Conservation (phyloP, 2,888 invertebrate genomes). For the Prosapia bicincta region DNA sequence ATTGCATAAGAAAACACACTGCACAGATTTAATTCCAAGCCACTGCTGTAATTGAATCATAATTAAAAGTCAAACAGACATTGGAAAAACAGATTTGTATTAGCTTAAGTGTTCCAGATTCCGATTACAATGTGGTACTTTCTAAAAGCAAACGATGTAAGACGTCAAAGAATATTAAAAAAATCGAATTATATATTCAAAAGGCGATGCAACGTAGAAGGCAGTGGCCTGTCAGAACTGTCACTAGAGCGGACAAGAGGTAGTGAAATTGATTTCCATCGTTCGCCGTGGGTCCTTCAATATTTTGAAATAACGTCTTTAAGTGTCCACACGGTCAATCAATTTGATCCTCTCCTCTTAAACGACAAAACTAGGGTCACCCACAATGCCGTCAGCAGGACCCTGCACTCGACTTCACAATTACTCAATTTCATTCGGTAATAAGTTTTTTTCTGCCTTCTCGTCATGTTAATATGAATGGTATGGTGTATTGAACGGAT, state of each 20-base stretch:
- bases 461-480: too few species aligned
- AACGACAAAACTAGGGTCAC: not conserved
- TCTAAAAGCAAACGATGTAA: not conserved
- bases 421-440: not conserved
- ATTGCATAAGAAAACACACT: too few species aligned
- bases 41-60: too few species aligned
- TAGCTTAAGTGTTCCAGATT: not conserved
- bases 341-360: not conserved
- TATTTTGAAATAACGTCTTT: slow-evolving; percentile 2
- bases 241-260: not conserved
- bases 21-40: too few species aligned
- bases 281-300: not conserved
- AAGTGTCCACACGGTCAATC: slow-evolving; percentile 2
- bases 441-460: too few species aligned
- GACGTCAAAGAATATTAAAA: not conserved
- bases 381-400: not conserved
- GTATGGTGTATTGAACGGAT: too few species aligned
- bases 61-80: too few species aligned
- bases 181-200: not conserved
- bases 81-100: too few species aligned
- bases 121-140: not conserved
- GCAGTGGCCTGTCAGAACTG: not conserved
- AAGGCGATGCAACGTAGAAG: not conserved
- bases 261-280: not conserved
- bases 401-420: not conserved